These are phyloP conservation scores for Polypedilum vanderplanki DNA, from an alignment of 1,140 invertebrate species.

Conservation along the genomic window DNA sequence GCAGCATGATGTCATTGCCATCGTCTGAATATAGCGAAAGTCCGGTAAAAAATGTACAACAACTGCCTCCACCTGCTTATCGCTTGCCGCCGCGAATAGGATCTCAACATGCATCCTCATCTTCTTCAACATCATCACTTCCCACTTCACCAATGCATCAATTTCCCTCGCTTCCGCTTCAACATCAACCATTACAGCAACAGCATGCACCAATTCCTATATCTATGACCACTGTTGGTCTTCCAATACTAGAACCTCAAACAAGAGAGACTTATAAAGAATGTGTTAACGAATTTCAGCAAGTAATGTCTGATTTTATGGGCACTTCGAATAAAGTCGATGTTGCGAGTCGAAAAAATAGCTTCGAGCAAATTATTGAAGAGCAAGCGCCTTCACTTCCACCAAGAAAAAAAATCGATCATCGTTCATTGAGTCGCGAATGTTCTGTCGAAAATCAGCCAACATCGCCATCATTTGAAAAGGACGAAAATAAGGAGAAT, in stretches of 20 bases:
- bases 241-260: constrained; percentile 33
- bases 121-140: constrained; percentile 32
- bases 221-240: constrained; percentile 15
- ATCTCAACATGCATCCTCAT: background rate
- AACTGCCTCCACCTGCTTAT: constrained; percentile 54
- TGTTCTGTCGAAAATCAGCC: too few relatives aligned
- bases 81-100: constrained; percentile 55
- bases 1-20: constrained; percentile 34
- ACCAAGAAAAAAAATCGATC: constrained; percentile 37
- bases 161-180: too few relatives aligned
- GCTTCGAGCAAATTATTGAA: constrained; percentile 36
- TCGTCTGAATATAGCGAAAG: constrained; percentile 35
- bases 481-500: constrained; percentile 31
- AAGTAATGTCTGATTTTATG: constrained; percentile 27
- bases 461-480: too few relatives aligned
- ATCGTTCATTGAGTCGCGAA: constrained; percentile 26
- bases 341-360: constrained; percentile 7
- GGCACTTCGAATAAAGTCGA: constrained; percentile 32
- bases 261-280: constrained; percentile 39
- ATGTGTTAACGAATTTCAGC: constrained; percentile 39
- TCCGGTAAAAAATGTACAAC: constrained; percentile 33
- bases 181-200: constrained; percentile 33
- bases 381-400: constrained; percentile 41
- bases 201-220: background rate
- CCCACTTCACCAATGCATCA: background rate